Percentiles rank a stretch among this genome's conserved stretches.
phyloP scores from a whole-genome alignment of 2,888 invertebrate genomes.

The Leucophenga maculata region DNA sequence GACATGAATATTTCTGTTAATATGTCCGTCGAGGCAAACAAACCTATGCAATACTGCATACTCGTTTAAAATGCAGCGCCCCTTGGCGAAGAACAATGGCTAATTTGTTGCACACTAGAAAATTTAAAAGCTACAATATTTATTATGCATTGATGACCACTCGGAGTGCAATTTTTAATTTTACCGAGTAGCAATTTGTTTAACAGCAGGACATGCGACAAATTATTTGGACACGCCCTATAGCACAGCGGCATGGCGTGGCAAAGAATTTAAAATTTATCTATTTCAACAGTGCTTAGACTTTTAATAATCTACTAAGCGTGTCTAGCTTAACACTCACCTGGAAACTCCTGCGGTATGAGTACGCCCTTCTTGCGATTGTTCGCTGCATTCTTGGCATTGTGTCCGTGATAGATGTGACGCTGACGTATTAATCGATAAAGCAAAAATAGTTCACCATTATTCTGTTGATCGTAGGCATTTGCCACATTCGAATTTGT shows the following conservation, averaged over 20 bases:
- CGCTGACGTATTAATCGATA: conserved; percentile 70
- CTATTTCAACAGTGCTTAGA: not conserved
- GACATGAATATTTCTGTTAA: conserved; percentile 42
- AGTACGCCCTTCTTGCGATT: conserved; percentile 71
- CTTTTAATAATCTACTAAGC: conserved; percentile 1
- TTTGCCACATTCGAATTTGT: conserved; percentile 24
- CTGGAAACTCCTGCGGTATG: conserved; percentile 72
- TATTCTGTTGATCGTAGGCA: conserved; percentile 43
- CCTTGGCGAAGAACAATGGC: not conserved
- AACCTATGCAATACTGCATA: no score
- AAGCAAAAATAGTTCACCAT: conserved; percentile 69
- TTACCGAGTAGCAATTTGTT: conserved; percentile 7
- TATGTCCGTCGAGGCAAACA: conserved; percentile 11
- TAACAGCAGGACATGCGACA: conserved; percentile 3
- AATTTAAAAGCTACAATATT: not conserved
- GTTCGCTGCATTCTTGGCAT: conserved; percentile 67
- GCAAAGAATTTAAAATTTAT: conserved; percentile 23
- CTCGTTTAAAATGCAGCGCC: no score
- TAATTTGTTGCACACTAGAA: not conserved
- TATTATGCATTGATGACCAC: conserved; percentile 4
- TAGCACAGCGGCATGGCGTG: not conserved
- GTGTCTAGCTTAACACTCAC: conserved; percentile 49
- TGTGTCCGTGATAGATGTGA: conserved; percentile 70
- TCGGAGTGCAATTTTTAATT: conserved; percentile 23
- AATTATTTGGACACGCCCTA: conserved; percentile 2